A percentile compares a stretch with the other conserved stretches of the same genome.
These are phyloP conservation scores for Triplophysa rosa DNA, from an alignment of 2,113 vertebrate species.

Conservation along the genomic window DNA sequence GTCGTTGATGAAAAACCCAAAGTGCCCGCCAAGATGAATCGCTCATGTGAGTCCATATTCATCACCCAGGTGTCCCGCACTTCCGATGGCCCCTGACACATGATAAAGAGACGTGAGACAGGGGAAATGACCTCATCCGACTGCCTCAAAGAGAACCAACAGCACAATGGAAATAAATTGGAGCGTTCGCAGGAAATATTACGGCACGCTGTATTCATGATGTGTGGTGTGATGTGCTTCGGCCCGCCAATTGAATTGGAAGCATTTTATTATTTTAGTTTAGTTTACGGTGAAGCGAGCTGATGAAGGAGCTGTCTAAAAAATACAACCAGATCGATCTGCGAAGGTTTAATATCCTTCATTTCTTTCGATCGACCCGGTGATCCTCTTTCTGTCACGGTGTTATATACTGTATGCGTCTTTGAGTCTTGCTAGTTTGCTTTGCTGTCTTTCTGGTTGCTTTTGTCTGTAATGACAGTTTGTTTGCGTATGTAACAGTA, in stretches of 20 bases:
- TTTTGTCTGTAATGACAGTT: constrained; percentile 2
- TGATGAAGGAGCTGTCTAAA: constrained; percentile 46
- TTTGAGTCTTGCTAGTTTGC: constrained; percentile 41
- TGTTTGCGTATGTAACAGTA: background rate
- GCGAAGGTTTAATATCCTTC: constrained; percentile 57
- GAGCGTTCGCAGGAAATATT: constrained; percentile 77
- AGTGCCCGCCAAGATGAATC: constrained; percentile 75
- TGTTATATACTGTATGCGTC: constrained; percentile 43
- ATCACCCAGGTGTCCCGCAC: constrained; percentile 75
- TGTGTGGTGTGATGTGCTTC: constrained; percentile 70
- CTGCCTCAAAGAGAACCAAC: constrained; percentile 74
- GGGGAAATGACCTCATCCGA: constrained; percentile 74
- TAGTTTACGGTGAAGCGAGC: constrained; percentile 46
- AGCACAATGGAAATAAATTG: constrained; percentile 77
- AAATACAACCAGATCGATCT: constrained; percentile 59
- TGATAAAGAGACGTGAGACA: constrained; percentile 80
- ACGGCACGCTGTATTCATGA: constrained; percentile 70
- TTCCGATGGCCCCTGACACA: constrained; percentile 82
- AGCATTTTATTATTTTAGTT: constrained; percentile 55
- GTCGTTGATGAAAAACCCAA: constrained; percentile 62
- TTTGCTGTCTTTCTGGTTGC: constrained; percentile 34
- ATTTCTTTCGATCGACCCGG: constrained; percentile 53
- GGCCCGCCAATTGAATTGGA: constrained; percentile 59
- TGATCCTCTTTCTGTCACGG: constrained; percentile 47
- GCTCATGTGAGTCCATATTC: constrained; percentile 77